Evolutionary conservation across 1,140 invertebrate species (phyloP), one percentile per base, ranked within the genome.

Genomic region (Apis dorsata): DNA sequence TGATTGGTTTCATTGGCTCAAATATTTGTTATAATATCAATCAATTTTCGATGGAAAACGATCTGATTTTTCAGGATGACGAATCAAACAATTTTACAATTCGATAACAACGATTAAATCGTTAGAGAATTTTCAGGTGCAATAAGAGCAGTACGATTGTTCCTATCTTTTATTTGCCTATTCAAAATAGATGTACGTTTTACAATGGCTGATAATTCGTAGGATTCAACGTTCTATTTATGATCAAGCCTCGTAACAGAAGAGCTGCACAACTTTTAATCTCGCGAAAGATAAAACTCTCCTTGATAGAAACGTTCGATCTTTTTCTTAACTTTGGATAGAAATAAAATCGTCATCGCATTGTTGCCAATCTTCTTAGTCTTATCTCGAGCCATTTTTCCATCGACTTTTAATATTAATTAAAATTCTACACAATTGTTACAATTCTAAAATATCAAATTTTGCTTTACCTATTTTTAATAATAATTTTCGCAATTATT

Each of bases 181-280:
- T 62, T 81, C 60, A 24, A 53, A 81, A 75, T 75, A 81, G 79
- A 81, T 75, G n/a, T 19, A 8, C 13, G 62, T 15, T 81, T 75
- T 75, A 75, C 71, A 63, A 75, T 75, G n/a, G 34, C 34, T 44
- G 71, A 75, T 81, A 81, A 81, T 62, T 75, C 72, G 7, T 51
- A 44, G 72, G 3, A 68, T 53, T 76, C 15, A 57, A 49, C 17
- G 53, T 69, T 70, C 59, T 59, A 55, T 68, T 68, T 76, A 51
- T 72, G 57, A 49, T 28, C 8, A 1, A 11, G 17, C 15, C 51
- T 28, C 44, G 28, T 12, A 57, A 24, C 24, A 4, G 24, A 21
- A 7, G 9, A 59, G 17, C 62, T 55, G 13, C 19, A 13, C 24
- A 63, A n/a, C 21, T 80, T 19, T 0, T 55, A 65, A 81, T 81